Conservation (phyloP, 2,113 vertebrate species). For the Apodemus speciosus region DNA sequence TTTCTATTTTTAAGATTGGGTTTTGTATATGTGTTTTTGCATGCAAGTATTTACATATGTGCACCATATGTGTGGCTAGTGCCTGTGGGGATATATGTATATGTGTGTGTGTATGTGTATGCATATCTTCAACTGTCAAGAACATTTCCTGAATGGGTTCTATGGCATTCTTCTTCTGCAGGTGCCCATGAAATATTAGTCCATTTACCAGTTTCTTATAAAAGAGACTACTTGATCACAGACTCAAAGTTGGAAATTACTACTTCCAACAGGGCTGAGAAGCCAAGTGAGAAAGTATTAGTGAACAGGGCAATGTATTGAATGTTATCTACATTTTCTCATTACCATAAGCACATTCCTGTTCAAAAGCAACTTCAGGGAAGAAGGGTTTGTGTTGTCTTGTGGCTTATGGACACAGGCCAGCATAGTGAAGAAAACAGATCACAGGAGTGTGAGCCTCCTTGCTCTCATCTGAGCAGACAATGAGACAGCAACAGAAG, state of each 20-base stretch:
- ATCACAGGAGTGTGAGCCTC: neutral
- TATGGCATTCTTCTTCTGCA: neutral
- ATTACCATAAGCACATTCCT: neutral
- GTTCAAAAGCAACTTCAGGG: neutral
- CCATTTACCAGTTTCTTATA: neutral
- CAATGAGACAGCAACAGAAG: neutral
- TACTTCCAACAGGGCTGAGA: constrained; percentile 40
- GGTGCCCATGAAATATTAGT: neutral
- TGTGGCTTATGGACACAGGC: neutral
- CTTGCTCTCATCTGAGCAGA: neutral
- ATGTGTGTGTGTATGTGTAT: neutral
- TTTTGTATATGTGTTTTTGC: neutral
- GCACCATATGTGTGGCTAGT: neutral
- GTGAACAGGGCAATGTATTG: constrained; percentile 31
- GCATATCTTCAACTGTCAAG: neutral
- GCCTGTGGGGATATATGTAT: neutral
- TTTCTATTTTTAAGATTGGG: neutral
- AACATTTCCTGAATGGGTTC: neutral
- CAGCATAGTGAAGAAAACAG: neutral
- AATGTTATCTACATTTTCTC: neutral
- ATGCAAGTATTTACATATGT: neutral
- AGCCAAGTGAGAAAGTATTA: constrained; percentile 55
- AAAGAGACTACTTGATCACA: neutral
- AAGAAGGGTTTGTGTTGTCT: neutral
- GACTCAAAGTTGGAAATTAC: constrained; percentile 3